Percentiles rank a stretch among this genome's conserved stretches.
Conservation (phyloP, 1,140 invertebrate species). For the Halyomorpha halys region DNA sequence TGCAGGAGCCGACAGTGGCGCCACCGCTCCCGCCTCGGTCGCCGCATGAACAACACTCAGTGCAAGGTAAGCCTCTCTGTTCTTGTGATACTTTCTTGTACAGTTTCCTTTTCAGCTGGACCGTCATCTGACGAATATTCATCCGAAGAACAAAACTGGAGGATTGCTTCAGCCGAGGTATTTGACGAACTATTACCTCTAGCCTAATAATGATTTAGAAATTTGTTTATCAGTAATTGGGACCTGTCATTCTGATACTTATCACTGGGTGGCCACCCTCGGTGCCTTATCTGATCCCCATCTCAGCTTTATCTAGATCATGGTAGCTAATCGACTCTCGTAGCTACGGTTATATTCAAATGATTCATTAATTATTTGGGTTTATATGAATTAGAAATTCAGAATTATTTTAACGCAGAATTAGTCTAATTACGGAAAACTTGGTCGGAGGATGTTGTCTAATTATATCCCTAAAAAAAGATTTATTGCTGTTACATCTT, state of each 20-base stretch:
- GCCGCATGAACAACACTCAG: conserved; percentile 20
- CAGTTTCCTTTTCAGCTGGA: conserved; percentile 11
- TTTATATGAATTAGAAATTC: too few species aligned
- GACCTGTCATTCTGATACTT: conserved; percentile 38
- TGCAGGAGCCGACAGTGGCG: conserved; percentile 23
- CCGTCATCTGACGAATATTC: conserved; percentile 1
- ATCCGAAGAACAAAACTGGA: conserved; percentile 16
- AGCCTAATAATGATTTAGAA: background rate
- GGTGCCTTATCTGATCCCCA: too few species aligned
- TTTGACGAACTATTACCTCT: background rate
- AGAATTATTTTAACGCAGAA: too few species aligned
- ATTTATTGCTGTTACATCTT: too few species aligned
- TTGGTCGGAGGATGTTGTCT: too few species aligned
- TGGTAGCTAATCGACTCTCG: too few species aligned
- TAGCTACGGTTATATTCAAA: too few species aligned
- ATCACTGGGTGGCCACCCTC: too few species aligned
- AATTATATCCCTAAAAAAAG: too few species aligned
- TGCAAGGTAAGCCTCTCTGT: conserved; percentile 11
- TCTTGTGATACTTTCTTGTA: conserved; percentile 18
- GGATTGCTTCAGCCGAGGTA: conserved; percentile 10
- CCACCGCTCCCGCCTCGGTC: conserved; percentile 27
- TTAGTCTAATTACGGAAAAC: too few species aligned
- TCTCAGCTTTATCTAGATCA: too few species aligned
- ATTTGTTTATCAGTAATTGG: conserved; percentile 35
- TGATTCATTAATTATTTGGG: too few species aligned